Evolutionary conservation across 1,140 invertebrate species (phyloP).

Genomic region (Sitodiplosis mosellana): DNA sequence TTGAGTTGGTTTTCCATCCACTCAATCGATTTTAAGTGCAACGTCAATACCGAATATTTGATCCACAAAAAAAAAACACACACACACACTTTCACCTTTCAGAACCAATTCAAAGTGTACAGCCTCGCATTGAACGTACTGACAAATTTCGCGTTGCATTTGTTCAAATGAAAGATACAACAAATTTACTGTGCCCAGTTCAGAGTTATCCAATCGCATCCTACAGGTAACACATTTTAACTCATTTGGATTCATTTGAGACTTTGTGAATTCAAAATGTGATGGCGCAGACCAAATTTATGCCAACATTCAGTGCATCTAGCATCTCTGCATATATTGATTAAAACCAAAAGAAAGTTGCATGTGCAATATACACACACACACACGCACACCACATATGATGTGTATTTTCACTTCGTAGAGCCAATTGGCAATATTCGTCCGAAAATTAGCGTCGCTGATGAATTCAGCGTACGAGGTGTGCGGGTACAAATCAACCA

Average conservation of each 20-base stretch:
- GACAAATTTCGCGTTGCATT: conserved; percentile 13
- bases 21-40: no score
- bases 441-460: conserved; percentile 26
- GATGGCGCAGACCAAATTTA: no score
- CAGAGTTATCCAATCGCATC: conserved; percentile 38
- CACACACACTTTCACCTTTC: background rate
- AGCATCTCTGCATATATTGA: no score
- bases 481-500: background rate
- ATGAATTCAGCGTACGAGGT: conserved; percentile 10
- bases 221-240: no score
- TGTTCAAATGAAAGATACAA: conserved; percentile 10
- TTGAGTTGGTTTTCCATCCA: conserved; percentile 9
- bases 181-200: conserved; percentile 35
- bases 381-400: background rate
- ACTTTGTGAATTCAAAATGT: no score
- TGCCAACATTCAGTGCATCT: no score
- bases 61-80: no score
- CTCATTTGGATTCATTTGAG: no score
- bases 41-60: no score
- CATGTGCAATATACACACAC: no score
- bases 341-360: no score
- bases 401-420: conserved; percentile 17
- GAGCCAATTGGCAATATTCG: conserved; percentile 28
- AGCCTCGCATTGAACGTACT: conserved; percentile 25
- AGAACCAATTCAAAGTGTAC: conserved; percentile 28